Conservation (phyloP, 2,113 vertebrate species). For the Limanda limanda region DNA sequence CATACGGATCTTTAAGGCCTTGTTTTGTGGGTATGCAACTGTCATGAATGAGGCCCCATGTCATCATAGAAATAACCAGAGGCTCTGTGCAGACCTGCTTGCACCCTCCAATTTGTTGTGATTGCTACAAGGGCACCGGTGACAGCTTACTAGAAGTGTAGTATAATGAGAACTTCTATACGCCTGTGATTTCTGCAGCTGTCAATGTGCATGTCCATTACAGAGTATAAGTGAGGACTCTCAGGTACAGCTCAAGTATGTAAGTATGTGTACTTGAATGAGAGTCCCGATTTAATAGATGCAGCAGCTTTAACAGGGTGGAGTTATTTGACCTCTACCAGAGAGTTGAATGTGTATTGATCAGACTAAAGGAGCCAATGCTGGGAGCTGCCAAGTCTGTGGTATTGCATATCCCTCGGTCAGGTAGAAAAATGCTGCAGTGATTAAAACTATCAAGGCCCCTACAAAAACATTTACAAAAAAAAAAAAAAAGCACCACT, state of each 20-base stretch:
- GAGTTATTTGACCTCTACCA: conserved; percentile 16
- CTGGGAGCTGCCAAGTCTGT: conserved; percentile 34
- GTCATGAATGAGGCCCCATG: too few species aligned
- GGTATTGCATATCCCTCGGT: conserved; percentile 43
- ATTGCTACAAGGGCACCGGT: background rate
- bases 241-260: background rate
- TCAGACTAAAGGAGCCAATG: conserved; percentile 19
- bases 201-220: background rate
- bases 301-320: conserved; percentile 10
- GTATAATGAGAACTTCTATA: background rate
- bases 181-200: background rate
- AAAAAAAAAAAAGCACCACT: background rate
- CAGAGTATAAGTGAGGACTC: background rate
- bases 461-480: background rate
- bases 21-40: too few species aligned
- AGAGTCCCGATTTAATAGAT: background rate
- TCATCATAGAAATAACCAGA: background rate
- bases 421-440: conserved; percentile 53
- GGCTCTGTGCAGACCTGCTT: background rate
- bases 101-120: background rate
- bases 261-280: background rate
- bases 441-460: conserved; percentile 18
- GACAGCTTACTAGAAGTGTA: too few species aligned
- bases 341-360: conserved; percentile 36
- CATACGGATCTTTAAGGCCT: too few species aligned